phyloP scores from a whole-genome alignment of 2,888 invertebrate species.

The Agapostemon virescens region DNA sequence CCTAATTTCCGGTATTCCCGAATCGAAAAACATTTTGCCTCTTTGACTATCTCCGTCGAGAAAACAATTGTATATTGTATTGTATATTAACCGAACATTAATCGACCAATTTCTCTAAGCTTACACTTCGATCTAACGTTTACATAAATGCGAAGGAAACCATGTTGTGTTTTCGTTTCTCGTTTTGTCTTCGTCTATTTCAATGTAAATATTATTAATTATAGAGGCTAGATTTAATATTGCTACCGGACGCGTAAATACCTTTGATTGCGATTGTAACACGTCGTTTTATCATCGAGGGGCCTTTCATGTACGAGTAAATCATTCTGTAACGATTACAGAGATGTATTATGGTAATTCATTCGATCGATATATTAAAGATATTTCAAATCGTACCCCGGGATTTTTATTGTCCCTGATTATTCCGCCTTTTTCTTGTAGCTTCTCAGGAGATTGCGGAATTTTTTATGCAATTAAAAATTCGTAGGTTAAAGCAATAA shows the following conservation, averaged over 20 bases:
- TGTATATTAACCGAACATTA: conserved; percentile 57
- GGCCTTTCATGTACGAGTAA: conserved; percentile 74
- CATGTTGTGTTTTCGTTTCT: conserved; percentile 1
- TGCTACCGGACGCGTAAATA: conserved; percentile 59
- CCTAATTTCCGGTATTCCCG: background rate
- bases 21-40: conserved; percentile 17
- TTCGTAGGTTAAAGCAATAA: too few relatives aligned
- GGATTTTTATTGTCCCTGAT: background rate
- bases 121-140: conserved; percentile 66
- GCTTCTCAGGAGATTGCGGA: background rate
- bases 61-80: conserved; percentile 16
- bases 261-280: conserved; percentile 54
- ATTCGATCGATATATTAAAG: conserved; percentile 46
- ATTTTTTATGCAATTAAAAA: too few relatives aligned
- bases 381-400: background rate
- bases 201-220: conserved; percentile 66
- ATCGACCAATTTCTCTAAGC: conserved; percentile 75
- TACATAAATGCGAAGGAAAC: conserved; percentile 46
- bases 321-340: conserved; percentile 65
- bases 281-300: conserved; percentile 69
- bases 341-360: conserved; percentile 57
- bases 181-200: conserved; percentile 48
- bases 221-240: conserved; percentile 66
- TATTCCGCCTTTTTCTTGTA: background rate
- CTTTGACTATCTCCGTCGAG: conserved; percentile 31